Conservation (phyloP, 2,797 vertebrate genomes). For the Sebastes nivosus region DNA sequence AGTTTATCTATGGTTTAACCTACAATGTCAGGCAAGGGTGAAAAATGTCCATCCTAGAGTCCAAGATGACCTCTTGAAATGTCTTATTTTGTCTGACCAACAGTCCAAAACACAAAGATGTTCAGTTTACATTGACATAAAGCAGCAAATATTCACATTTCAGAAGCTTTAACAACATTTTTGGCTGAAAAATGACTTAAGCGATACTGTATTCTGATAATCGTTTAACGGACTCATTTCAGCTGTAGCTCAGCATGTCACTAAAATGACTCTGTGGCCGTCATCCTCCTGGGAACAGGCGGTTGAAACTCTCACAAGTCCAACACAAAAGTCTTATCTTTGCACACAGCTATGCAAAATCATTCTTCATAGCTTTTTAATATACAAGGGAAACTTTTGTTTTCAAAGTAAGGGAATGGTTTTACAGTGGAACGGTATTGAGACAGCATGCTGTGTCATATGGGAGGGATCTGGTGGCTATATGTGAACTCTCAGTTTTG, state of each 20-base stretch:
- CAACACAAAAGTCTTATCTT: slow-evolving; percentile 25
- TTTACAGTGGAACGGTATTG: neutral
- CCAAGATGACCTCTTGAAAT: neutral
- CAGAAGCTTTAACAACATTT: neutral
- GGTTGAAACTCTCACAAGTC: neutral
- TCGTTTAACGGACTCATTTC: neutral
- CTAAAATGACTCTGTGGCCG: slow-evolving; percentile 5
- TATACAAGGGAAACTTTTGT: slow-evolving; percentile 48
- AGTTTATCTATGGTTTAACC: neutral
- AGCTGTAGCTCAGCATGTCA: neutral
- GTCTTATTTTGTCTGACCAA: neutral
- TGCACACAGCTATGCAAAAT: slow-evolving; percentile 26
- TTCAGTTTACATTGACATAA: neutral
- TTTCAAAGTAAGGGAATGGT: neutral
- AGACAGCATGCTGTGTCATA: slow-evolving; percentile 3
- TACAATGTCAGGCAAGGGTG: too few species aligned
- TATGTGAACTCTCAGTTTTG: neutral
- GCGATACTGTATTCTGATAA: too few species aligned
- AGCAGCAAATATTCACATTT: neutral
- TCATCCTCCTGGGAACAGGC: slow-evolving; percentile 2
- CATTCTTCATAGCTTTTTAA: slow-evolving; percentile 17
- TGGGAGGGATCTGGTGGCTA: neutral
- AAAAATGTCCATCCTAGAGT: neutral
- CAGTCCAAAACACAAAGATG: neutral
- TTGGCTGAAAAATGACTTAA: neutral